These are phyloP conservation scores for Oligia fasciuncula DNA, from an alignment of 2,888 invertebrate genomes.

Conservation along the genomic window DNA sequence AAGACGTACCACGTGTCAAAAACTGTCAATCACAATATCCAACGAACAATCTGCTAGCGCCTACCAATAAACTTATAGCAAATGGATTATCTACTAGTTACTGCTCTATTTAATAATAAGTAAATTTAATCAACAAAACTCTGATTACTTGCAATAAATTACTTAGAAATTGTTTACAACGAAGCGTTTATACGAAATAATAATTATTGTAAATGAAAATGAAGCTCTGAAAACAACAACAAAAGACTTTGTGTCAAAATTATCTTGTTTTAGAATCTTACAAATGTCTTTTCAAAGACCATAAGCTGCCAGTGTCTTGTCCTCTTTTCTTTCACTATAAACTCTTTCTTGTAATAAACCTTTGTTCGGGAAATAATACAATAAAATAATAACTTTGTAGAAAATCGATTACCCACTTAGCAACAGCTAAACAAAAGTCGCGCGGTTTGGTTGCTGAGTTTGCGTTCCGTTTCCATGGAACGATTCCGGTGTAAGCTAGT, in stretches of 20 bases:
- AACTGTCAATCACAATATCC: slow-evolving; percentile 1
- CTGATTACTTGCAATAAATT: slow-evolving; percentile 23
- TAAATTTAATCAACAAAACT: slow-evolving; percentile 21
- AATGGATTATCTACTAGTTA: slow-evolving; percentile 42
- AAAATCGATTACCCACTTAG: slow-evolving; percentile 83
- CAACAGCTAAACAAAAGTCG: slow-evolving; percentile 83
- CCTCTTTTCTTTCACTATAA: slow-evolving; percentile 12
- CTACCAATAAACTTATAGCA: slow-evolving; percentile 58
- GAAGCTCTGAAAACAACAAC: slow-evolving; percentile 70
- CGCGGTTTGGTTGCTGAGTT: slow-evolving; percentile 72
- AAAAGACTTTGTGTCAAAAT: slow-evolving; percentile 71
- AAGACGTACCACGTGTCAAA: slow-evolving; percentile 34
- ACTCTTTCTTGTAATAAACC: neutral
- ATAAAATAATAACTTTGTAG: slow-evolving; percentile 42
- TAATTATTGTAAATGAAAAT: slow-evolving; percentile 71
- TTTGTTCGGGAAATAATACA: slow-evolving; percentile 15
- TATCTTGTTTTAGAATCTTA: slow-evolving; percentile 76
- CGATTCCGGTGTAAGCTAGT: slow-evolving; percentile 32
- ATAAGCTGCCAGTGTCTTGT: slow-evolving; percentile 53
- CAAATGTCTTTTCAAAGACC: slow-evolving; percentile 52
- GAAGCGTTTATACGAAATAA: slow-evolving; percentile 63
- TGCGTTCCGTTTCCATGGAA: slow-evolving; percentile 66
- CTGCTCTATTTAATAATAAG: slow-evolving; percentile 29
- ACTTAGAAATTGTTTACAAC: slow-evolving; percentile 45
- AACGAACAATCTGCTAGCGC: slow-evolving; percentile 44